A percentile compares a stretch with the other conserved stretches of the same genome.
These are phyloP conservation scores for Sander vitreus DNA, from an alignment of 2,113 vertebrate genomes.

Conservation along the genomic window DNA sequence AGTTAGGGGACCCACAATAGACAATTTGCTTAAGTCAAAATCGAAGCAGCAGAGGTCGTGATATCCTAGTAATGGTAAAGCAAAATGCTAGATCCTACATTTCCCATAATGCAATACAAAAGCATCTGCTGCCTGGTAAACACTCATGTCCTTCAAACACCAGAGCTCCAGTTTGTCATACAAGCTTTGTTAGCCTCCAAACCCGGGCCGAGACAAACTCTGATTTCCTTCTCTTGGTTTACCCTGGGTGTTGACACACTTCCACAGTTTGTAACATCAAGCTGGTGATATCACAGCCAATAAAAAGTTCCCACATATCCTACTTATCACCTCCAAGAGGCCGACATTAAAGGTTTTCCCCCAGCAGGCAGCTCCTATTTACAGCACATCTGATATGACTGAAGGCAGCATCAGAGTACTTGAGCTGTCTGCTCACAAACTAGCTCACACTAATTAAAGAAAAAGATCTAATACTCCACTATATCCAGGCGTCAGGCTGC, in stretches of 20 bases:
- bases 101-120: conserved; percentile 6
- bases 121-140: background rate
- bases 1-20: background rate
- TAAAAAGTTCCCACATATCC: conserved; percentile 34
- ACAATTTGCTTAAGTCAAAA: background rate
- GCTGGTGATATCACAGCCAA: conserved; percentile 22
- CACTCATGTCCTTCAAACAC: background rate
- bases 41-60: background rate
- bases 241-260: conserved; percentile 27
- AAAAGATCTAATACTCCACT: conserved; percentile 5
- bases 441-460: conserved; percentile 64
- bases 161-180: background rate
- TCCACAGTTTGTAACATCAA: conserved; percentile 8
- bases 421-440: conserved; percentile 37
- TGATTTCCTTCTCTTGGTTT: background rate
- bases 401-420: conserved; percentile 54
- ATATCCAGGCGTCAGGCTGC: conserved; percentile 42
- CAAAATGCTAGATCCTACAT: background rate
- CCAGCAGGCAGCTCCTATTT: conserved; percentile 62
- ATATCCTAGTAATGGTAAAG: background rate
- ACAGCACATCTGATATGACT: conserved; percentile 50
- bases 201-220: background rate
- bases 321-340: conserved; percentile 35
- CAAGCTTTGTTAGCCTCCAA: background rate
- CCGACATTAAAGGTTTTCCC: conserved; percentile 37